Percentiles rank a stretch among this genome's conserved stretches.
phyloP scores from a whole-genome alignment of 2,113 vertebrate genomes.

The Macrotus californicus region DNA sequence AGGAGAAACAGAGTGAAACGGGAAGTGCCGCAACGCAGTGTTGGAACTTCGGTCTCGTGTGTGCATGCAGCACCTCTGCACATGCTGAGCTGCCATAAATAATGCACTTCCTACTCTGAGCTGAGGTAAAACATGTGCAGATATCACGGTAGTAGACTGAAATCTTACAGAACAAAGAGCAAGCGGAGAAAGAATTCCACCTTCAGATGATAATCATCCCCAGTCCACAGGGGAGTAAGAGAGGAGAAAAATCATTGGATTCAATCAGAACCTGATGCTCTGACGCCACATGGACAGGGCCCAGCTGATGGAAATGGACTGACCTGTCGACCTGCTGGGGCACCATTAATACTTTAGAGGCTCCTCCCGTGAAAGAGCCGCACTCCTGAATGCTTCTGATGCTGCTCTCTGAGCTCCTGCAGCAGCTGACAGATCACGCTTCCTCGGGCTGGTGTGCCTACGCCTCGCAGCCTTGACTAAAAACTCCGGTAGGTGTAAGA shows the following conservation, averaged over 20 bases:
- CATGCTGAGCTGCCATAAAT: rapidly evolving
- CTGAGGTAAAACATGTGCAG: not conserved
- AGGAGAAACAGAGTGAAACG: not conserved
- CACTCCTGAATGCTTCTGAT: not conserved
- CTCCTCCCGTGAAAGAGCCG: not conserved
- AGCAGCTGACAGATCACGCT: not conserved
- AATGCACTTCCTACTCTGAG: not conserved
- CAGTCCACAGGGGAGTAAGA: not conserved
- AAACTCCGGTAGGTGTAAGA: not conserved
- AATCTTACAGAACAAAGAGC: not conserved
- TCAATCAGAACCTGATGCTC: not conserved
- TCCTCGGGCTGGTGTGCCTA: not conserved
- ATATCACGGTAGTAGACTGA: not conserved
- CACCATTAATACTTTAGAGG: not conserved
- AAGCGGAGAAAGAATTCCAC: not conserved
- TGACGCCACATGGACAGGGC: not conserved
- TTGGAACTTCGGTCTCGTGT: not conserved
- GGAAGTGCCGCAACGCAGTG: not conserved
- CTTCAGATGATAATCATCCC: not conserved
- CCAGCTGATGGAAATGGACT: not conserved
- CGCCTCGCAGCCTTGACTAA: not conserved
- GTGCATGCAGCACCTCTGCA: not conserved
- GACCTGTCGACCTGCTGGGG: not conserved
- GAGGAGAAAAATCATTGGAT: not conserved
- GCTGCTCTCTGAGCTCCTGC: not conserved